phyloP scores from a whole-genome alignment of 2,797 vertebrate genomes.

The Microctenopoma stevenorrisi region DNA sequence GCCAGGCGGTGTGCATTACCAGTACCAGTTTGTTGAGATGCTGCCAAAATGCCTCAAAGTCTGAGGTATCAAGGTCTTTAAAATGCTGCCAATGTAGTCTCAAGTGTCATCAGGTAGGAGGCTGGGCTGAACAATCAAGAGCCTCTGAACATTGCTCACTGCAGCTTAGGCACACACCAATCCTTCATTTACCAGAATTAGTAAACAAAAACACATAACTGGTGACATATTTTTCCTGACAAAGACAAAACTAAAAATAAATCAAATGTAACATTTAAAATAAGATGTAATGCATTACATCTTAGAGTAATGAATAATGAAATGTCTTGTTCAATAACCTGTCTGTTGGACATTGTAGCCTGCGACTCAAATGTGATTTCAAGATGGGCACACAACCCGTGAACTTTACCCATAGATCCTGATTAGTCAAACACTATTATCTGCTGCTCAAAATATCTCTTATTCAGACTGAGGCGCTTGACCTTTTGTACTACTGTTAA shows the following conservation, averaged over 20 bases:
- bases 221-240: too few species aligned
- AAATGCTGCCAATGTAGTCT: slow-evolving; percentile 22
- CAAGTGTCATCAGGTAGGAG: not conserved
- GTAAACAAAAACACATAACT: too few species aligned
- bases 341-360: not conserved
- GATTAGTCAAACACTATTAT: not conserved
- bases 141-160: not conserved
- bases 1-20: slow-evolving; percentile 9
- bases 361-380: not conserved
- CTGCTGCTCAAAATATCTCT: not conserved
- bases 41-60: slow-evolving; percentile 25
- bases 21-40: slow-evolving; percentile 28
- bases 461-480: not conserved
- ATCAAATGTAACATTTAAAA: too few species aligned
- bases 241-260: too few species aligned
- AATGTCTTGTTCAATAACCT: too few species aligned
- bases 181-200: too few species aligned
- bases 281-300: too few species aligned
- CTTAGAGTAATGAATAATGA: too few species aligned
- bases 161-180: too few species aligned
- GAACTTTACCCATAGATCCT: not conserved
- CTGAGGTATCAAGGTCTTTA: slow-evolving; percentile 21
- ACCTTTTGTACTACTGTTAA: not conserved
- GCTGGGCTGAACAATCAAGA: slow-evolving; percentile 20
- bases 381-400: not conserved